These are phyloP conservation scores for Thermophis baileyi DNA, from an alignment of 2,113 vertebrate species.

Conservation along the genomic window DNA sequence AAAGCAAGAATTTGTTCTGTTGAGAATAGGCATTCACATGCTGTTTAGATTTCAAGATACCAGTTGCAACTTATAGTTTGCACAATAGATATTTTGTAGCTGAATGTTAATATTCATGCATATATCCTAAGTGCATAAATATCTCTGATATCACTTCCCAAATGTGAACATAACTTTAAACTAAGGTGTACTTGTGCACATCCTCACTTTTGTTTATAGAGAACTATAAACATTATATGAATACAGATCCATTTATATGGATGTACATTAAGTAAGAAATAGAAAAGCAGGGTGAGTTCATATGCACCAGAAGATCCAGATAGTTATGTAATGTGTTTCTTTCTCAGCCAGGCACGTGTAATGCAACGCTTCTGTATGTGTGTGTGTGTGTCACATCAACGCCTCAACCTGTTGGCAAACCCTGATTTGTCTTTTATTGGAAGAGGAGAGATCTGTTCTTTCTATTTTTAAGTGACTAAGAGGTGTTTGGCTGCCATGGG, in stretches of 20 bases:
- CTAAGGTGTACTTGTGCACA: not conserved
- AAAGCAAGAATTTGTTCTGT: not conserved
- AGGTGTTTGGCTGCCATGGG: conserved; percentile 6
- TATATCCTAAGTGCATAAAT: not conserved
- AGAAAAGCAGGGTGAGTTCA: not conserved
- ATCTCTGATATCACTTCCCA: not conserved
- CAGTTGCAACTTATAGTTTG: not conserved
- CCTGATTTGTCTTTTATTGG: not conserved
- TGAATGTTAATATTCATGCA: not conserved
- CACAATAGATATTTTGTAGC: not conserved
- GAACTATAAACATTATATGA: not conserved
- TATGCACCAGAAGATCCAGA: not conserved
- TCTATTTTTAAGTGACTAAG: conserved; percentile 1
- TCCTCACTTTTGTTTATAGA: not conserved
- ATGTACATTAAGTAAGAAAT: not conserved
- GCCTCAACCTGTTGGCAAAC: not conserved
- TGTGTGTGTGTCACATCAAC: no score
- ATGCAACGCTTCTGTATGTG: not conserved
- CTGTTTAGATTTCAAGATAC: not conserved
- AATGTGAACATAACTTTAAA: not conserved
- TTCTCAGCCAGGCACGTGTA: not conserved
- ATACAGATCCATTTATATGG: not conserved
- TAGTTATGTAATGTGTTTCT: not conserved
- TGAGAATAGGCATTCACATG: not conserved
- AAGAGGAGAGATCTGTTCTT: not conserved